phyloP scores from a whole-genome alignment of 2,113 vertebrate species.

The Polypterus bichir region DNA sequence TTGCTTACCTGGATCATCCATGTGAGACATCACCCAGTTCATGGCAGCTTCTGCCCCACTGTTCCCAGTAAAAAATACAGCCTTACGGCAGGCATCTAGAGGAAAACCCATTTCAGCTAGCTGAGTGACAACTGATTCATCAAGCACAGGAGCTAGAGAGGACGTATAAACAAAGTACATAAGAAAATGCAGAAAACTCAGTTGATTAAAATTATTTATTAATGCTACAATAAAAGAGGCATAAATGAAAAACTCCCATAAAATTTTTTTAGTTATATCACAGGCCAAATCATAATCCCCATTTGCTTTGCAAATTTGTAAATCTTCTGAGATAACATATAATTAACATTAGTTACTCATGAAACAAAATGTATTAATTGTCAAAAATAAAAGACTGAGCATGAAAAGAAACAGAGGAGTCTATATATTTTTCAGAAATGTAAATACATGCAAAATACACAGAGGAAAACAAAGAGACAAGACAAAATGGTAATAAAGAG shows the following conservation, averaged over 20 bases:
- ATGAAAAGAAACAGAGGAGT: constrained; percentile 2
- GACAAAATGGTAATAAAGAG: constrained; percentile 16
- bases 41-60: constrained; percentile 89
- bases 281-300: no score
- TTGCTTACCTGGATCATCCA: constrained; percentile 85
- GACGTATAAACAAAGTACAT: not conserved
- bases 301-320: no score
- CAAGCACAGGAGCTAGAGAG: constrained; percentile 76
- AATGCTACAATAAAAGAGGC: no score
- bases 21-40: constrained; percentile 97
- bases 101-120: constrained; percentile 97
- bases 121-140: constrained; percentile 88
- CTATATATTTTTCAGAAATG: no score
- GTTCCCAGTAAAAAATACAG: constrained; percentile 92
- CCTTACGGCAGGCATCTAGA: constrained; percentile 88
- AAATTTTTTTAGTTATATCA: no score
- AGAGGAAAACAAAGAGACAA: constrained; percentile 17
- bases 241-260: no score
- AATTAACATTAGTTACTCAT: no score
- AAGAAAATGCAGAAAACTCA: not conserved
- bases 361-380: no score
- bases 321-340: no score
- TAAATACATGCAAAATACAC: constrained; percentile 8
- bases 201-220: no score
- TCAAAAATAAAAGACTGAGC: no score